Conservation (phyloP, 2,797 vertebrate genomes). For the Halcyon chelicuti region DNA sequence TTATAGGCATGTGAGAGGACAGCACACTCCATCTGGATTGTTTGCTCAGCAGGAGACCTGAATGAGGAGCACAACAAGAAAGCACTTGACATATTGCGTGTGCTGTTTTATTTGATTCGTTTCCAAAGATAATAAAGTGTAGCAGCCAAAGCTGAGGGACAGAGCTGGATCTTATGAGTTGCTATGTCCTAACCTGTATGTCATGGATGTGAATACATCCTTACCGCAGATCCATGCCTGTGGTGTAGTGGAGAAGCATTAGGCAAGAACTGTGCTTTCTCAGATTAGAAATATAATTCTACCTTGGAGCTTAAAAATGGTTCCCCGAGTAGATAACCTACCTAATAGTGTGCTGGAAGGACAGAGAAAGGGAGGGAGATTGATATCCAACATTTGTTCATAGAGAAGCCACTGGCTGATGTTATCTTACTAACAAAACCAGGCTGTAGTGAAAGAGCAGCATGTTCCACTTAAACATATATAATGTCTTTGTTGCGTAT, state of each 20-base stretch:
- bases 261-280: not conserved
- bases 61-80: fast-evolving
- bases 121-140: not conserved
- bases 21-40: not conserved
- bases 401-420: not conserved
- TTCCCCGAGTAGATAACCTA: not conserved
- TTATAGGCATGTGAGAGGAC: not conserved
- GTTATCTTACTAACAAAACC: not conserved
- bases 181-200: not conserved
- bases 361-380: not conserved
- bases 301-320: not conserved
- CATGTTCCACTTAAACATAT: not conserved
- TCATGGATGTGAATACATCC: not conserved
- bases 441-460: not conserved
- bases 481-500: not conserved
- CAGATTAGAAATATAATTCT: not conserved
- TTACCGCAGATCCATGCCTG: not conserved
- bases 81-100: not conserved
- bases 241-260: not conserved
- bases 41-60: not conserved
- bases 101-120: not conserved
- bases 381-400: not conserved
- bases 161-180: not conserved
- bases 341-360: not conserved
- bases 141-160: not conserved